Base-by-base conservation (phyloP, 1,140 invertebrate genomes). In the Drosophila erecta region DNA sequence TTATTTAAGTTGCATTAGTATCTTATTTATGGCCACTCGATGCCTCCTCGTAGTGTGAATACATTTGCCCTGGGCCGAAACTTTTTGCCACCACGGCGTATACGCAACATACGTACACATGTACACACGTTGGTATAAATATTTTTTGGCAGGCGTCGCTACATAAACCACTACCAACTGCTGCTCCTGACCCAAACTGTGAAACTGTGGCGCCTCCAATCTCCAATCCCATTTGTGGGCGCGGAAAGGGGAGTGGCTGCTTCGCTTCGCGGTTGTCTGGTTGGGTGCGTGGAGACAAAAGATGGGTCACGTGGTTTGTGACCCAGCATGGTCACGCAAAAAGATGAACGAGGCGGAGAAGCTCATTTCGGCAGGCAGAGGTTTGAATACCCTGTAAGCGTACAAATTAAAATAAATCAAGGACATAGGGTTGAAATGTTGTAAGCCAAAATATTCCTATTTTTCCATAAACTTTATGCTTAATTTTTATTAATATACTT, bases 1-100 rank as follows among this genome's bases (percentile, higher is more conserved):
- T 80, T 85, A 84, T 80, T 84, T 80, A 85, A 85, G 81, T 85
- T 65, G 57, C 83, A 60, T 79, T 75, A 70, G 72, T 84, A 47
- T 64, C 61, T 76, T 85, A 85, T 80, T 80, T 84, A 85, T 79
- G 66, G 47, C 60, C 60, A 62, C 59, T 62, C 59, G 54, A 69
- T 53, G 61, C 41, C 41, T 14, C 69, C 47, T 10, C 15, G 47
- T 61, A 35, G 58, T 72, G 56, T 50, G 38, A 54, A 73, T 61
- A 47, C 60, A 33, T 64, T 73, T 55, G 54, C 38, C 49, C 38
- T 27, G 55, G 38, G 38, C 55, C 35, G 17, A 33, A 72, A 54
- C 35, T 71, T 71, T 67, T 57, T 51, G 43, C 4, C 17, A 8
- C 17, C 15, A 4, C 35, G 27, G 41, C 59, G 55, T 62, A 62